phyloP scores from a whole-genome alignment of 30 jellyfish, hydroid and myxozoan genomes.

The Sanderia malayensis region DNA sequence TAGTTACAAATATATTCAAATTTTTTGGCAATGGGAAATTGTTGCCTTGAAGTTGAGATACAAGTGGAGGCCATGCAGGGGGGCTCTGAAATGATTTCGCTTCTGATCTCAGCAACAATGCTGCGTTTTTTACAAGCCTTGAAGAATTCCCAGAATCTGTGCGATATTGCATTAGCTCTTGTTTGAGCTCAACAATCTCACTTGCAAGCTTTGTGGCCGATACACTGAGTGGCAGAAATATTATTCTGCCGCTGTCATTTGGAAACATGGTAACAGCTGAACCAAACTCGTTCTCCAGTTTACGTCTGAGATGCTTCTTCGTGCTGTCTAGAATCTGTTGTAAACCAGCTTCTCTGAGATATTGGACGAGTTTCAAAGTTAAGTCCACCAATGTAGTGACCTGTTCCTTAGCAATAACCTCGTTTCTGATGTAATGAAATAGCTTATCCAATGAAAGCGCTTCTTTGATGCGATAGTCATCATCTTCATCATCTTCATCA shows the following conservation, averaged over 20 bases:
- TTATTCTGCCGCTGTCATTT: conserved; percentile 14
- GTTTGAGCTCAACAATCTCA: conserved; percentile 14
- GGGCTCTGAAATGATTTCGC: conserved; percentile 26
- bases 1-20: background rate
- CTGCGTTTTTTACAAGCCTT: conserved; percentile 19
- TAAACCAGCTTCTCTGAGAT: conserved; percentile 1
- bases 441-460: conserved; percentile 8
- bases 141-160: conserved; percentile 8
- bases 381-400: conserved; percentile 3
- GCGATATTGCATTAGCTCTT: conserved; percentile 10
- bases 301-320: conserved; percentile 9
- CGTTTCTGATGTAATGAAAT: conserved; percentile 19
- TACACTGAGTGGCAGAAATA: conserved; percentile 11
- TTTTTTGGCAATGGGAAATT: conserved; percentile 23
- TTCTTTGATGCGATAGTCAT: conserved; percentile 6
- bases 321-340: conserved; percentile 16
- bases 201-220: conserved; percentile 31
- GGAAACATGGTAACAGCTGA: conserved; percentile 4
- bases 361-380: background rate
- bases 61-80: conserved; percentile 13
- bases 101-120: conserved; percentile 16
- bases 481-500: conserved; percentile 13
- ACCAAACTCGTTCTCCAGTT: conserved; percentile 2
- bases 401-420: conserved; percentile 8
- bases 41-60: conserved; percentile 2